A percentile compares a stretch with the other conserved stretches of the same genome.
Evolutionary conservation across 2,797 vertebrate species (phyloP).

Genomic region (Scleropages formosus): DNA sequence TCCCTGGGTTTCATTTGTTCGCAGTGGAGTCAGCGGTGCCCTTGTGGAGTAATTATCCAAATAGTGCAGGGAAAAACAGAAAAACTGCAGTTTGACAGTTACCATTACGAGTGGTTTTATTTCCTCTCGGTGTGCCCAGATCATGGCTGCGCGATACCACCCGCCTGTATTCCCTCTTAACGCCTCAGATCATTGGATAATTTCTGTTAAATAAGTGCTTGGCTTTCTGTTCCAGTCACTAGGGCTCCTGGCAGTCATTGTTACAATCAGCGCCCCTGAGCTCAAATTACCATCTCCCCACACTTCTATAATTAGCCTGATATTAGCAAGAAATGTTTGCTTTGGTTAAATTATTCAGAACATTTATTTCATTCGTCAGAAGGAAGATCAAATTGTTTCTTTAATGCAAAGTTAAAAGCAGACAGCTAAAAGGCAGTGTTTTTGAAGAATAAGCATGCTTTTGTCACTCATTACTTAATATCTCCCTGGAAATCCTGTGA

Average conservation of each 20-base stretch:
- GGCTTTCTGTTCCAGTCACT: constrained; percentile 49
- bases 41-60: constrained; percentile 33
- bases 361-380: constrained; percentile 80
- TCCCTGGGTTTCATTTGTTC: constrained; percentile 18
- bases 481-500: neutral
- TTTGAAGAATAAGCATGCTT: constrained; percentile 14
- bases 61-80: constrained; percentile 42
- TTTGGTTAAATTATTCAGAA: constrained; percentile 85
- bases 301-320: constrained; percentile 77
- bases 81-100: constrained; percentile 50
- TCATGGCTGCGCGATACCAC: constrained; percentile 33
- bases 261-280: constrained; percentile 64
- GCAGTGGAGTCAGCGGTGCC: neutral
- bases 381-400: constrained; percentile 72
- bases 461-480: constrained; percentile 2
- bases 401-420: constrained; percentile 40
- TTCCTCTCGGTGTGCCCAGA: constrained; percentile 29
- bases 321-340: constrained; percentile 81
- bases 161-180: constrained; percentile 50
- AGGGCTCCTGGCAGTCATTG: constrained; percentile 60
- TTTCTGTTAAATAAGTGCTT: constrained; percentile 58
- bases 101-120: constrained; percentile 45
- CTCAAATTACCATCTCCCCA: constrained; percentile 69
- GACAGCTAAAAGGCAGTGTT: constrained; percentile 31
- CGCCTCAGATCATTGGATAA: constrained; percentile 48